A percentile compares a stretch with the other conserved stretches of the same genome.
phyloP scores from a whole-genome alignment of 2,888 invertebrate species.

The Cheilosia impressa region DNA sequence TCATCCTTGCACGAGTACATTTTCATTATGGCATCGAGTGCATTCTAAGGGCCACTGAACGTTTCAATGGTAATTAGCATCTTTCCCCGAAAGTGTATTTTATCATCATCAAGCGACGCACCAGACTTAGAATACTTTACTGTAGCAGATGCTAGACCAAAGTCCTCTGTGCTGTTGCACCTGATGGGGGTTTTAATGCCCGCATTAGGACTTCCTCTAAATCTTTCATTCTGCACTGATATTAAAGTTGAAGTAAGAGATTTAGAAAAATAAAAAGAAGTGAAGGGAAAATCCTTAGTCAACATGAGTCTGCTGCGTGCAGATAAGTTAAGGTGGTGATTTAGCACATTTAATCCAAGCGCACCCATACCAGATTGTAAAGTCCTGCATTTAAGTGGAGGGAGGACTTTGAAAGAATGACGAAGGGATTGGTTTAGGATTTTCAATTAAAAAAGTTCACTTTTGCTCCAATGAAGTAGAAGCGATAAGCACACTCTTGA shows the following conservation, averaged over 20 bases:
- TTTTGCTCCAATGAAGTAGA: slow-evolving; percentile 67
- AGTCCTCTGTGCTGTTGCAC: slow-evolving; percentile 39
- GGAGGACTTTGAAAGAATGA: slow-evolving; percentile 36
- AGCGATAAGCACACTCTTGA: slow-evolving; percentile 53
- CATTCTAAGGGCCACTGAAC: slow-evolving; percentile 56
- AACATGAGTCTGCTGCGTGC: slow-evolving; percentile 56
- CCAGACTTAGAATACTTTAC: slow-evolving; percentile 24
- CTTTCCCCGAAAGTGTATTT: slow-evolving; percentile 62
- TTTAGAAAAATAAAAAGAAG: slow-evolving; percentile 22
- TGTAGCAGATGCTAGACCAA: slow-evolving; percentile 28
- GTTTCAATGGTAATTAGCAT: slow-evolving; percentile 70
- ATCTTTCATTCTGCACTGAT: slow-evolving; percentile 52
- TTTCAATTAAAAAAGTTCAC: slow-evolving; percentile 71
- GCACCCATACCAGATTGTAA: slow-evolving; percentile 31
- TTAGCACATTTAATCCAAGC: slow-evolving; percentile 66
- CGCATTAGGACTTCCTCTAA: slow-evolving; percentile 59
- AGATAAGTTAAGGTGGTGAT: slow-evolving; percentile 72
- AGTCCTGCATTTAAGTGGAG: slow-evolving; percentile 1
- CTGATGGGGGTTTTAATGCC: slow-evolving; percentile 45
- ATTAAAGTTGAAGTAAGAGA: slow-evolving; percentile 40
- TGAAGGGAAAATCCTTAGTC: slow-evolving; percentile 46
- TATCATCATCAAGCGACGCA: slow-evolving; percentile 59
- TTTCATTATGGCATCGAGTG: slow-evolving; percentile 29
- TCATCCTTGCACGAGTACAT: slow-evolving; percentile 5
- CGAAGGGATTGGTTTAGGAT: slow-evolving; percentile 50